Conservation (phyloP, 2,888 invertebrate species). For the Agrochola lota region DNA sequence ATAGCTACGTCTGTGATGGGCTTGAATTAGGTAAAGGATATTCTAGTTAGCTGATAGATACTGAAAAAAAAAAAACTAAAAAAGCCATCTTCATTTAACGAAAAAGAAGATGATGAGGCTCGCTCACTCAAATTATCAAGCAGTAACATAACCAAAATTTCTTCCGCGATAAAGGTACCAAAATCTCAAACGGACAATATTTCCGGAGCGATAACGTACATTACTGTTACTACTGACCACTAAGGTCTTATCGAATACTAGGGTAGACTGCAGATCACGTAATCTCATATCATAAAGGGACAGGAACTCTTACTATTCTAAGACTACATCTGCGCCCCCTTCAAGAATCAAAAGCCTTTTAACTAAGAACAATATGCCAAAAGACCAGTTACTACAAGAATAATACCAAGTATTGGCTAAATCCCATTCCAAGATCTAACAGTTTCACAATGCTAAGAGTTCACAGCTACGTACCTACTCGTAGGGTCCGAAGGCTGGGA, state of each 20-base stretch:
- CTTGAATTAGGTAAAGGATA: neutral
- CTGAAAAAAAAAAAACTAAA: neutral
- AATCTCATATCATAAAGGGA: neutral
- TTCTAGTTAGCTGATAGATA: neutral
- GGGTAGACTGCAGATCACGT: neutral
- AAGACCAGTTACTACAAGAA: slow-evolving; percentile 24
- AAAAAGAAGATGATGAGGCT: neutral
- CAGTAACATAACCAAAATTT: too few species aligned
- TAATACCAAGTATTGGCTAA: slow-evolving; percentile 35
- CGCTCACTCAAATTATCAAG: neutral
- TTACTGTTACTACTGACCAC: neutral
- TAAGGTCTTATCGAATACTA: neutral
- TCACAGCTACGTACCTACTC: slow-evolving; percentile 42
- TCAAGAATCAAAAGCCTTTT: neutral
- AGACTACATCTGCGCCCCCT: neutral
- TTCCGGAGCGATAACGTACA: neutral
- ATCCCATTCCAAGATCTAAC: slow-evolving; percentile 38
- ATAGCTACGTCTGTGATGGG: too few species aligned
- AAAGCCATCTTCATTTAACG: neutral
- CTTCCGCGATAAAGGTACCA: neutral
- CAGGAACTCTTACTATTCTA: neutral
- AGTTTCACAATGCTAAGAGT: slow-evolving; percentile 62
- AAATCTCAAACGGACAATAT: neutral
- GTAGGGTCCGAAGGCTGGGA: slow-evolving; percentile 80
- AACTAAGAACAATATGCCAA: slow-evolving; percentile 11